Conservation (phyloP, 1,140 invertebrate species). For the Drosophila saltans region DNA sequence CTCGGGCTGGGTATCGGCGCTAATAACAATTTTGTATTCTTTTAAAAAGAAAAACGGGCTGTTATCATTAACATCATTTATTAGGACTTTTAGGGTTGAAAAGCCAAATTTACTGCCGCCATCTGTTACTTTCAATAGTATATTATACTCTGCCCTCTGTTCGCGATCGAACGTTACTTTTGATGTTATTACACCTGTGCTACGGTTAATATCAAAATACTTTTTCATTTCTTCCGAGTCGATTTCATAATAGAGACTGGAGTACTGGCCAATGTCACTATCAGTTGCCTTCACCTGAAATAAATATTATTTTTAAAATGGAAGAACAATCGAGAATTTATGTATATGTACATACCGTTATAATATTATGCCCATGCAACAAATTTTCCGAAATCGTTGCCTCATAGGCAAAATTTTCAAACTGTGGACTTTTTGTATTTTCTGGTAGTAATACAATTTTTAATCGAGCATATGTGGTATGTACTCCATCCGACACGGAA, state of each 20-base stretch:
- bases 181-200: slow-evolving; percentile 91
- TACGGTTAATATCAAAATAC: slow-evolving; percentile 90
- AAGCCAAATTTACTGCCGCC: slow-evolving; percentile 92
- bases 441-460: slow-evolving; percentile 91
- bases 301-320: not conserved
- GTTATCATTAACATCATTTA: slow-evolving; percentile 95
- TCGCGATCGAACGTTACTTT: slow-evolving; percentile 92
- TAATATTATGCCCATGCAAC: slow-evolving; percentile 86
- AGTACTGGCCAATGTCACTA: slow-evolving; percentile 92
- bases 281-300: slow-evolving; percentile 89
- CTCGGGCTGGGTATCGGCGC: slow-evolving; percentile 86
- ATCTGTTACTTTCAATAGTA: slow-evolving; percentile 93
- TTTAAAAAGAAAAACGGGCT: slow-evolving; percentile 90
- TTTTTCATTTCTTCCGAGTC: slow-evolving; percentile 90
- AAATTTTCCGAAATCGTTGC: slow-evolving; percentile 92
- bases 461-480: slow-evolving; percentile 92
- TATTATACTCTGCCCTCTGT: slow-evolving; percentile 88
- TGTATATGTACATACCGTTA: slow-evolving; percentile 36
- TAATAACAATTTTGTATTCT: slow-evolving; percentile 91
- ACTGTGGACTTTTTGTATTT: slow-evolving; percentile 91
- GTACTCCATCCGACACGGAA: slow-evolving; percentile 95
- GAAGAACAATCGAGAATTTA: not conserved
- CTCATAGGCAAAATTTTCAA: slow-evolving; percentile 90
- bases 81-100: slow-evolving; percentile 89
- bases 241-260: slow-evolving; percentile 91